These are phyloP conservation scores for Mellilla xanthometata DNA, from an alignment of 2,888 invertebrate species.

Conservation along the genomic window DNA sequence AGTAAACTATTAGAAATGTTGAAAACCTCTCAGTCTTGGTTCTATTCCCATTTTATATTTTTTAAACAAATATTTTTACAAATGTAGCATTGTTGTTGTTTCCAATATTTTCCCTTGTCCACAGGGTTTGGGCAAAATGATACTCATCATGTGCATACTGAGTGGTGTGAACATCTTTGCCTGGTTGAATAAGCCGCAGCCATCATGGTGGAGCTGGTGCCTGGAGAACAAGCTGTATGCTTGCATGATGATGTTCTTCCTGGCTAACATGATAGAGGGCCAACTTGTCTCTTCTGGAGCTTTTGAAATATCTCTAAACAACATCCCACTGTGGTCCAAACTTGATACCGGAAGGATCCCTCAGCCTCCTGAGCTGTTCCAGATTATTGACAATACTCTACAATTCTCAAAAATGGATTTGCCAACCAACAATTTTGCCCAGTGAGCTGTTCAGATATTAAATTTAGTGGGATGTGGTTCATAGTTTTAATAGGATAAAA, in stretches of 20 bases:
- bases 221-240: slow-evolving; percentile 96
- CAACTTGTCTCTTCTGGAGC: slow-evolving; percentile 95
- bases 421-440: slow-evolving; percentile 67
- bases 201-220: slow-evolving; percentile 95
- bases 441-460: slow-evolving; percentile 46
- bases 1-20: too few species aligned
- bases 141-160: slow-evolving; percentile 92
- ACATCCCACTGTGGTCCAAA: slow-evolving; percentile 99
- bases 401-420: slow-evolving; percentile 84
- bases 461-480: slow-evolving; percentile 37
- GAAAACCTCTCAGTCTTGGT: too few species aligned
- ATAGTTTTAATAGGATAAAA: slow-evolving; percentile 33
- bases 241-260: slow-evolving; percentile 98
- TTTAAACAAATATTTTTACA: too few species aligned
- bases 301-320: slow-evolving; percentile 97
- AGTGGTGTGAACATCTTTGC: slow-evolving; percentile 93
- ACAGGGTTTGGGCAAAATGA: slow-evolving; percentile 91
- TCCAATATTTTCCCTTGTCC: slow-evolving; percentile 40
- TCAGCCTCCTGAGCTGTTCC: slow-evolving; percentile 97
- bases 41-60: too few species aligned
- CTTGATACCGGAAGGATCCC: slow-evolving; percentile 98
- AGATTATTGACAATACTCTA: slow-evolving; percentile 97
- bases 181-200: slow-evolving; percentile 90
- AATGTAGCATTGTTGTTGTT: background rate
- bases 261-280: slow-evolving; percentile 96